These are phyloP conservation scores for Buceros bicornis DNA, from an alignment of 2,797 vertebrate species.

Conservation along the genomic window DNA sequence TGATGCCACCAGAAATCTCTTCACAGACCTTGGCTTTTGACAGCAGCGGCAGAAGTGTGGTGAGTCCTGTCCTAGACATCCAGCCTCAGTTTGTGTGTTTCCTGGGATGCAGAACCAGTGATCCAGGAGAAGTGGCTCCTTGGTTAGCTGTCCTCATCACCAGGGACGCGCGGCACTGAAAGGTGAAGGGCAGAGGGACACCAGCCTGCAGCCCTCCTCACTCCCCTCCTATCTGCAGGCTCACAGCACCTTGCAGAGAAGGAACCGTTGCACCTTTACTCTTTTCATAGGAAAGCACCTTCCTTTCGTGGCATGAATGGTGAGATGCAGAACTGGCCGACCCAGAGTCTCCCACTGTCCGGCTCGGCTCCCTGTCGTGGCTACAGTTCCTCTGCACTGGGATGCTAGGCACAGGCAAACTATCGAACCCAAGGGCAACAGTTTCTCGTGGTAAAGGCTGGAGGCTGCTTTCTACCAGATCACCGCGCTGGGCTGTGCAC, in stretches of 20 bases:
- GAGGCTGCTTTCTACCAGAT: not conserved
- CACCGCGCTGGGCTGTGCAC: fast-evolving
- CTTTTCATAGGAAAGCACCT: not conserved
- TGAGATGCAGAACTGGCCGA: not conserved
- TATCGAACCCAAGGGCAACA: fast-evolving
- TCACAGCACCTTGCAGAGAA: not conserved
- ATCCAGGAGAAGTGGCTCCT: not conserved
- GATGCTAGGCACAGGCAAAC: not conserved
- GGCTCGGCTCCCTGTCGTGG: not conserved
- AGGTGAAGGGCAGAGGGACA: not conserved
- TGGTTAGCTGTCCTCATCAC: not conserved
- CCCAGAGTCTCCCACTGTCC: not conserved
- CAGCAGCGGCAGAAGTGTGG: not conserved
- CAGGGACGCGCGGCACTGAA: fast-evolving
- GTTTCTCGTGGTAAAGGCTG: not conserved
- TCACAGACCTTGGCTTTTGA: not conserved
- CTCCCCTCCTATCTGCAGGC: not conserved
- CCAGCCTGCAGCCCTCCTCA: not conserved
- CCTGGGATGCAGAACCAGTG: not conserved
- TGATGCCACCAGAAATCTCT: not conserved
- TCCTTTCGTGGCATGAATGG: not conserved
- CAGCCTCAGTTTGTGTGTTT: not conserved
- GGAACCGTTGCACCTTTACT: not conserved
- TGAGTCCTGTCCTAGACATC: not conserved
- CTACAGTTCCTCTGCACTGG: not conserved